Percentiles rank a stretch among this genome's conserved stretches.
Conservation (phyloP, 2,888 invertebrate genomes). For the Cylloceria caligata region DNA sequence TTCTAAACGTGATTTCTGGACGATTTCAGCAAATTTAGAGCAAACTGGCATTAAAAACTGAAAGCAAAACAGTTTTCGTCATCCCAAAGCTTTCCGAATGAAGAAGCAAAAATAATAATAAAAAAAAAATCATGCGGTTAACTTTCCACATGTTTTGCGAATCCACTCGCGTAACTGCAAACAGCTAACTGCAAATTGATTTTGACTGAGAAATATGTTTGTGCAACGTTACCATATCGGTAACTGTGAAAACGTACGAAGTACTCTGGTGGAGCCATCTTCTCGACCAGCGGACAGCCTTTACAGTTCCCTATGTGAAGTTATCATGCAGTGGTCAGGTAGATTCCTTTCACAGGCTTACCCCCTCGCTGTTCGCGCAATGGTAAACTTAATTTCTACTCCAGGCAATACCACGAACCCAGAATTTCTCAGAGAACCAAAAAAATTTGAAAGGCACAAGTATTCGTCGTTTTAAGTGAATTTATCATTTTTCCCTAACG, state of each 20-base stretch:
- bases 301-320: constrained; percentile 1
- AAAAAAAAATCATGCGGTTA: too few species aligned
- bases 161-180: background rate
- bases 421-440: background rate
- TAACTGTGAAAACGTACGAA: background rate
- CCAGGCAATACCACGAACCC: background rate
- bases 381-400: background rate
- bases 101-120: too few species aligned
- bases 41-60: too few species aligned
- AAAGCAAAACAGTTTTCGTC: too few species aligned
- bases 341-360: background rate
- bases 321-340: background rate
- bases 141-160: background rate
- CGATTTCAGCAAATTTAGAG: too few species aligned
- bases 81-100: too few species aligned
- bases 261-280: background rate
- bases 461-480: too few species aligned
- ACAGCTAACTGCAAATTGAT: constrained; percentile 5
- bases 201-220: background rate
- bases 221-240: background rate
- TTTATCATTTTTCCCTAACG: background rate
- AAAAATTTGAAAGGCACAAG: background rate
- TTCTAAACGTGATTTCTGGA: too few species aligned
- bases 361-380: background rate
- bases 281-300: background rate